A percentile compares a stretch with the other conserved stretches of the same genome.
These are phyloP conservation scores for Drosophila mimetica DNA, from an alignment of 2,888 invertebrate genomes.

Conservation along the genomic window DNA sequence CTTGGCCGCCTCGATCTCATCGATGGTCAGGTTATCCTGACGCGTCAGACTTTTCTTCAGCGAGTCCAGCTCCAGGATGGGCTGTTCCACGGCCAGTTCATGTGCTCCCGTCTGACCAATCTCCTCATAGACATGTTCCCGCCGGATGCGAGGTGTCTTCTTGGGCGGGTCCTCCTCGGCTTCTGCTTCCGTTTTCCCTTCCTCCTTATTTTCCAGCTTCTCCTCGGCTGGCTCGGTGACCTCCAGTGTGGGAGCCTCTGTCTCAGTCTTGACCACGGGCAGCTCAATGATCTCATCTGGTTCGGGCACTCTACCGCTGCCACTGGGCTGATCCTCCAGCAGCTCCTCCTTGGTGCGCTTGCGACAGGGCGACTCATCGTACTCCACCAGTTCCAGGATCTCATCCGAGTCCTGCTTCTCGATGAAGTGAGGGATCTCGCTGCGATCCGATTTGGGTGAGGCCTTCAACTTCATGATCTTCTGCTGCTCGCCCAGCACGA, in stretches of 20 bases:
- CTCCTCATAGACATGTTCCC: constrained; percentile 88
- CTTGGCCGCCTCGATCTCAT: constrained; percentile 85
- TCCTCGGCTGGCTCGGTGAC: constrained; percentile 42
- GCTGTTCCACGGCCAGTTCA: constrained; percentile 62
- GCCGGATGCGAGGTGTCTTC: constrained; percentile 85
- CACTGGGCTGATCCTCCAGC: constrained; percentile 47
- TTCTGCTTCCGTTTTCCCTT: constrained; percentile 12
- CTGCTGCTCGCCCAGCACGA: constrained; percentile 85
- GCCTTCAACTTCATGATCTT: constrained; percentile 87
- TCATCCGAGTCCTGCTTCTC: constrained; percentile 85
- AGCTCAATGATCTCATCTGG: constrained; percentile 84
- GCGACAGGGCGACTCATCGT: constrained; percentile 84
- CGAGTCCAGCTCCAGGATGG: constrained; percentile 75
- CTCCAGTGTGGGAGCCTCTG: constrained; percentile 50
- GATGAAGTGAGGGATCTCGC: constrained; percentile 84
- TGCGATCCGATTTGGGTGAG: constrained; percentile 87
- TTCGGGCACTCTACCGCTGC: constrained; percentile 66
- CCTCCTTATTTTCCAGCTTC: neutral
- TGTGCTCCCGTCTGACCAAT: constrained; percentile 83
- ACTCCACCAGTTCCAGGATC: constrained; percentile 83
- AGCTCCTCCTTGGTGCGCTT: constrained; percentile 73
- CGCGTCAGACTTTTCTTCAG: constrained; percentile 81
- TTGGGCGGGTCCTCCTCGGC: constrained; percentile 66
- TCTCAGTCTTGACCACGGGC: constrained; percentile 55
- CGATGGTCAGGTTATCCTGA: constrained; percentile 85